Evolutionary conservation across 2,888 invertebrate genomes (phyloP).

Genomic region (Rotaria sp.): DNA sequence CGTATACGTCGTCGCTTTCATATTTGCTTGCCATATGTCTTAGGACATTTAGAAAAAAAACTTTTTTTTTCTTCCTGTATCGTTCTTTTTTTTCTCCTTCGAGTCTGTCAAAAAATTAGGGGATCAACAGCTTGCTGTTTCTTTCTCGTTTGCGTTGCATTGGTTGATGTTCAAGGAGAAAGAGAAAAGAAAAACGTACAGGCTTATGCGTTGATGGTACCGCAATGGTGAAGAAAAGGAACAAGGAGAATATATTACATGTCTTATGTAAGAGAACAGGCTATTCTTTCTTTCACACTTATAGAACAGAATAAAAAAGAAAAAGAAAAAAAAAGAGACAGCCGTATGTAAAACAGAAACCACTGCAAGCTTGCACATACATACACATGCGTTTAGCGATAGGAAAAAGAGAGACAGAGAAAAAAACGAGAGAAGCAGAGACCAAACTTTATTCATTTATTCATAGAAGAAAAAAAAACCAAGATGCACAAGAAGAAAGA

Average conservation of each 20-base stretch:
- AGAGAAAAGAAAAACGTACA: neutral
- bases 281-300: slow-evolving; percentile 5
- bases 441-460: slow-evolving; percentile 17
- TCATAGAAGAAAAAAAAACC: neutral
- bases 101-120: slow-evolving; percentile 20
- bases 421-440: neutral
- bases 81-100: neutral
- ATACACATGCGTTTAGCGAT: slow-evolving; percentile 5
- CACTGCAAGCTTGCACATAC: neutral
- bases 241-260: slow-evolving; percentile 19
- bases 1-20: neutral
- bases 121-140: slow-evolving; percentile 18
- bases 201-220: neutral
- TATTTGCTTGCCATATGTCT: slow-evolving; percentile 7
- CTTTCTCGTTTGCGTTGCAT: neutral
- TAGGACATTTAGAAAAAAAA: neutral
- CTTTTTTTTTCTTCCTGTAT: neutral
- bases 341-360: neutral
- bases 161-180: slow-evolving; percentile 17
- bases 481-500: neutral
- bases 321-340: neutral
- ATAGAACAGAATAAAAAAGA: neutral
- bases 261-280: slow-evolving; percentile 25
- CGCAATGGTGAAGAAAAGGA: slow-evolving; percentile 17
- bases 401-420: neutral